Evolutionary conservation across 2,113 vertebrate species (phyloP), one percentile per base, ranked within the genome.

Genomic region (Laterallus jamaicensis): DNA sequence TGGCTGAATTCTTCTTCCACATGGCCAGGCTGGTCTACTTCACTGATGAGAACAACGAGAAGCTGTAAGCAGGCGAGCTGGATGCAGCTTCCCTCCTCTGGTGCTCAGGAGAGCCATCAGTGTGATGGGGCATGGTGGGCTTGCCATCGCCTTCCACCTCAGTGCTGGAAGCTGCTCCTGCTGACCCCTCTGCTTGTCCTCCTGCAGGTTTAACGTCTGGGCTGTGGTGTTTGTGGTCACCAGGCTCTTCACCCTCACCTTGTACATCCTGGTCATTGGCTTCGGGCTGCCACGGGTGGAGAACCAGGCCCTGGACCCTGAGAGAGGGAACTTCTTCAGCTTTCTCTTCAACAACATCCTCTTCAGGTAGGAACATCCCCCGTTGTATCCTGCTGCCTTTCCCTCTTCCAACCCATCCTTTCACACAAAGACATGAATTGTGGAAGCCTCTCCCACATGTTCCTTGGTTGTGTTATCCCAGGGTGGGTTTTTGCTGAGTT

Each of bases 21-120:
- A 97, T 98, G 62, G 99, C 99, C 9, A 98, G 98, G 11, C 98
- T 99, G 80, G 98, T 99, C 97, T 99, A 98, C 98, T 99, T 99
- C 49, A 98, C 98, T 0, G 99, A 99, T 4, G 99, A 99, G 97
- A 99, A 98, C 97, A 99, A 99, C 12, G 98, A 99, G 97, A 99
- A 99, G 97, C 98, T 99, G 99, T 99, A 96, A 98, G 99, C 97
- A 59, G 29, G 7, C 6, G 20, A 58, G 21, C 15, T 74, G 58
- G 35, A 28, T 13, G 0, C 6, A 49, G 32, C 62, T 70, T 56
- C 49, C 29, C 6, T 25, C 70, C 47, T 80, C 3, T 0, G 0
- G 18, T 64, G 55, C 37, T 71, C 10, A 8, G 60, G 55, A 81
- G 68, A 91, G 73, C 73, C 5, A 1, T 12, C 8, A 1, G 31